Evolutionary conservation across 2,888 invertebrate species (phyloP).

Genomic region (Crioceris asparagi): DNA sequence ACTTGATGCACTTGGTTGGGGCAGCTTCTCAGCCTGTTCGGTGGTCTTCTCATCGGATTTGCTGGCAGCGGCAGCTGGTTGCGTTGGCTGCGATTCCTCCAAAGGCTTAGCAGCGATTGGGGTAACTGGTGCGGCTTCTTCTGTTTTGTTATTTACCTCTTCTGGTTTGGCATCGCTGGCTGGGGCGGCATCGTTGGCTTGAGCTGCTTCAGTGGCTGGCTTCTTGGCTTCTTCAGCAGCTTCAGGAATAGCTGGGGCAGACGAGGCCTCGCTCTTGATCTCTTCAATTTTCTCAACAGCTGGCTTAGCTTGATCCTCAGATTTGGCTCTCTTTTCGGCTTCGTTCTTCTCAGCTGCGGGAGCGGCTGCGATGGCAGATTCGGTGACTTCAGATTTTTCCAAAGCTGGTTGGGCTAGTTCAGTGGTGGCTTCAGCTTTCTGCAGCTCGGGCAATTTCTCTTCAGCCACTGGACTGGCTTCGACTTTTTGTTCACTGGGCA

Average conservation of each 20-base stretch:
- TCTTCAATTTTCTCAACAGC: background rate
- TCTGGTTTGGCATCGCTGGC: constrained; percentile 10
- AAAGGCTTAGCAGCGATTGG: constrained; percentile 12
- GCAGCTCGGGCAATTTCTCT: constrained; percentile 22
- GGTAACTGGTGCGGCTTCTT: constrained; percentile 5
- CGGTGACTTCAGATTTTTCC: constrained; percentile 1
- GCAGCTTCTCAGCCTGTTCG: constrained; percentile 28
- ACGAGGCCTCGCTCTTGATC: no score
- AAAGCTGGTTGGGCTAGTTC: background rate
- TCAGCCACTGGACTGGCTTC: constrained; percentile 24
- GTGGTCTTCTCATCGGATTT: constrained; percentile 29
- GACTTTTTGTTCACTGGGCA: constrained; percentile 28
- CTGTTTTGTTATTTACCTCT: constrained; percentile 11
- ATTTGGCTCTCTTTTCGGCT: constrained; percentile 21
- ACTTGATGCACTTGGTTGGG: constrained; percentile 28
- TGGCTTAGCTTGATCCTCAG: constrained; percentile 16
- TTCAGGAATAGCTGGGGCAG: no score
- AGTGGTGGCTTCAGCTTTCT: constrained; percentile 6
- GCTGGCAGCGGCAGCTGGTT: constrained; percentile 33
- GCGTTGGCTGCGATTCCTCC: constrained; percentile 20
- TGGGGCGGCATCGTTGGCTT: no score
- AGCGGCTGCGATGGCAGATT: background rate
- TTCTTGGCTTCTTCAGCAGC: background rate
- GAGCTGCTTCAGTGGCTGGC: constrained; percentile 6
- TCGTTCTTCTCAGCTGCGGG: constrained; percentile 4